These are phyloP conservation scores for Mormyrus proboscirostris DNA, from an alignment of 2,797 vertebrate genomes.

Conservation along the genomic window DNA sequence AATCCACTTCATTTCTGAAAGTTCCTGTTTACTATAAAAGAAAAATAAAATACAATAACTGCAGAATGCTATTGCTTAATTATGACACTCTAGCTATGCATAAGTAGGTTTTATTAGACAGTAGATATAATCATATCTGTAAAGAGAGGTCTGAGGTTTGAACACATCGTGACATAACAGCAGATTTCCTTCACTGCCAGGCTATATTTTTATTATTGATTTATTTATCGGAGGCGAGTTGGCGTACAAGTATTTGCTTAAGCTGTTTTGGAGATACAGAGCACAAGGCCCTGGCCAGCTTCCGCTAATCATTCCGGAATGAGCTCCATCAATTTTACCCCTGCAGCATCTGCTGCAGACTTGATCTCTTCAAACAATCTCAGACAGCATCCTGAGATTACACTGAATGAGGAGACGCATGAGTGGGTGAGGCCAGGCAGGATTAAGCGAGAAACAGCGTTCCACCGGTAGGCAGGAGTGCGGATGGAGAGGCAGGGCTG, in stretches of 20 bases:
- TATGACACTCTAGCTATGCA: neutral
- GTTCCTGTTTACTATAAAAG: neutral
- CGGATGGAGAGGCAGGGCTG: slow-evolving; percentile 14
- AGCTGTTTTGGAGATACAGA: neutral
- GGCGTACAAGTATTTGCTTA: slow-evolving; percentile 32
- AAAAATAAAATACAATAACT: neutral
- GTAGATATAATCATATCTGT: neutral
- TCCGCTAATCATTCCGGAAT: neutral
- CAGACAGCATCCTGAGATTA: neutral
- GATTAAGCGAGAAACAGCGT: neutral
- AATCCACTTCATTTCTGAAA: neutral
- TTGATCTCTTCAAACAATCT: slow-evolving; percentile 29
- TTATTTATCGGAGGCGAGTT: slow-evolving; percentile 50
- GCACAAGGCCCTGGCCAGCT: neutral
- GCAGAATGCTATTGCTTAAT: neutral
- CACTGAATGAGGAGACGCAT: neutral
- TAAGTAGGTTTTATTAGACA: neutral
- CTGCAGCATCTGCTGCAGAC: neutral
- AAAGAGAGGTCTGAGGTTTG: neutral
- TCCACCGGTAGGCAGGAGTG: neutral
- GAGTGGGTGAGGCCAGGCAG: neutral
- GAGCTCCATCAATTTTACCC: slow-evolving; percentile 8
- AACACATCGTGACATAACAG: neutral
- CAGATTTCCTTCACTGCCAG: slow-evolving; percentile 22
- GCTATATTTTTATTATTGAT: slow-evolving; percentile 50